Evolutionary conservation across 2,797 vertebrate genomes (phyloP).

Genomic region (Sebastes cheni): DNA sequence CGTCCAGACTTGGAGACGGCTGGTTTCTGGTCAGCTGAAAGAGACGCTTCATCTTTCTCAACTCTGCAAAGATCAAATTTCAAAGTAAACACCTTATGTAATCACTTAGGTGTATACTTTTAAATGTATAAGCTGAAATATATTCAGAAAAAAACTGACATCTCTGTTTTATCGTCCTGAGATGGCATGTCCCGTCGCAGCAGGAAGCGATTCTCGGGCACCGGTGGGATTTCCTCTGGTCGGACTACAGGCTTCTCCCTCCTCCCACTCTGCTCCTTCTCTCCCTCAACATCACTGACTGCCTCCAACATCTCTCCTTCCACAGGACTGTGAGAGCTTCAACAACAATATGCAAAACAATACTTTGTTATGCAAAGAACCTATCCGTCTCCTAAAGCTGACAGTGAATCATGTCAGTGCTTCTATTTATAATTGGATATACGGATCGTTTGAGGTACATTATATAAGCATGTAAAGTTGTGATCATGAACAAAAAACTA

Average conservation of each 20-base stretch:
- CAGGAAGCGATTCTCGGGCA: constrained; percentile 97
- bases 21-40: constrained; percentile 88
- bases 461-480: not conserved
- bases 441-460: not conserved
- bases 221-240: constrained; percentile 96
- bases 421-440: not conserved
- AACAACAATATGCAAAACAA: constrained; percentile 16
- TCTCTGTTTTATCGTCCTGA: constrained; percentile 82
- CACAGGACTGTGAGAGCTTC: constrained; percentile 70
- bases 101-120: not conserved
- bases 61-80: constrained; percentile 75
- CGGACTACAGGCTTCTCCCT: constrained; percentile 94
- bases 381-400: not conserved
- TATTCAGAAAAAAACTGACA: constrained; percentile 75
- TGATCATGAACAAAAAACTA: constrained; percentile 54
- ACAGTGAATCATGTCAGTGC: not conserved
- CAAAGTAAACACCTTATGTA: not conserved
- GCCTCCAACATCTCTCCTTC: constrained; percentile 78
- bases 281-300: constrained; percentile 79
- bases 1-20: constrained; percentile 96
- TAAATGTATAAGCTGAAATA: not conserved
- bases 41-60: constrained; percentile 77
- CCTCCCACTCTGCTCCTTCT: constrained; percentile 83
- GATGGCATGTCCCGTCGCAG: constrained; percentile 90
- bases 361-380: constrained; percentile 26